Evolutionary conservation across 1,140 invertebrate genomes (phyloP).

Genomic region (Parapsyche elsis): DNA sequence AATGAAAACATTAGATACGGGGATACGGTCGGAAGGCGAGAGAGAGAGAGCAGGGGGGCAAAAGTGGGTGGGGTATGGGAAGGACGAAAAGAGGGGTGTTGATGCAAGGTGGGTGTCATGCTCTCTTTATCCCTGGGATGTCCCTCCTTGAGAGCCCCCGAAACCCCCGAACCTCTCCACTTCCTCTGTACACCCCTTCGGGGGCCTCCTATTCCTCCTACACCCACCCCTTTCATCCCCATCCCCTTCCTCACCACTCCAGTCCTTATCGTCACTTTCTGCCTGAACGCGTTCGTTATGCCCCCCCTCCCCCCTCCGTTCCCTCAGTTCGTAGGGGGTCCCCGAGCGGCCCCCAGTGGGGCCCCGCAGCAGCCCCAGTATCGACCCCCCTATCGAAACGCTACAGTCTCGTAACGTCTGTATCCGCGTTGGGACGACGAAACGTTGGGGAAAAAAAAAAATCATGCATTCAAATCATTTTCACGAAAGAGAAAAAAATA

Average conservation of each 20-base stretch:
- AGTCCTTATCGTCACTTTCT: constrained; percentile 67
- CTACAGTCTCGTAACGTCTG: constrained; percentile 38
- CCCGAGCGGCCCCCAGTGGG: constrained; percentile 26
- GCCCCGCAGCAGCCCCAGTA: constrained; percentile 33
- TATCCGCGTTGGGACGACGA: neutral
- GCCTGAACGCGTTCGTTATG: constrained; percentile 65
- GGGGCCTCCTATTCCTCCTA: constrained; percentile 57
- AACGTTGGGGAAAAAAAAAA: neutral
- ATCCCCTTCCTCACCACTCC: constrained; percentile 62
- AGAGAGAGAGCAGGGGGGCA: neutral
- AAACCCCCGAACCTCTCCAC: constrained; percentile 41
- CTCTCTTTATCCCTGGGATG: constrained; percentile 44
- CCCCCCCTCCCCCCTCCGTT: constrained; percentile 52
- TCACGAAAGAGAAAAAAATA: neutral
- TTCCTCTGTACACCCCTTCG: constrained; percentile 47
- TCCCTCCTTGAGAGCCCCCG: constrained; percentile 50
- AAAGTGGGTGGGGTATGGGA: neutral
- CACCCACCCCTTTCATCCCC: neutral
- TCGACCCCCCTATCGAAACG: constrained; percentile 20
- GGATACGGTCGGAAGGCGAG: neutral
- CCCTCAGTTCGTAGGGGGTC: constrained; percentile 43
- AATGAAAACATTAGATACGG: constrained; percentile 36
- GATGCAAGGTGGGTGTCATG: constrained; percentile 35
- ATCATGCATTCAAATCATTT: constrained; percentile 11
- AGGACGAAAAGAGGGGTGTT: neutral